Evolutionary conservation across 1,140 invertebrate genomes (phyloP).

Genomic region (Gonatopus flavifemur): DNA sequence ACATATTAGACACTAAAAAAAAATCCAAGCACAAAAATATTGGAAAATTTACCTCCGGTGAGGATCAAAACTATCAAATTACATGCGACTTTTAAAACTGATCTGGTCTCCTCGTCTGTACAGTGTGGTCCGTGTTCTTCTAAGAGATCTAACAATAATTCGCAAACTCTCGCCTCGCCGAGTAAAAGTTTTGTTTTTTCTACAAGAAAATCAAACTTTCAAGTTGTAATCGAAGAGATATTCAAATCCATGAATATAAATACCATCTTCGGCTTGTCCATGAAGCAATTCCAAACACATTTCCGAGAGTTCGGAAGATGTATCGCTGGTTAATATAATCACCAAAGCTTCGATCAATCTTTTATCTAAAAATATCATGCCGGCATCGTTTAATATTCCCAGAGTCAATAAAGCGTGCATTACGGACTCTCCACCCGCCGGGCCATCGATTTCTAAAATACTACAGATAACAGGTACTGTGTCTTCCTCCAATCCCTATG

Average conservation of each 20-base stretch:
- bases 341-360: constrained; percentile 40
- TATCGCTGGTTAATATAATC: constrained; percentile 35
- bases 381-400: constrained; percentile 72
- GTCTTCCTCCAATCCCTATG: constrained; percentile 65
- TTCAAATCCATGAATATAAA: constrained; percentile 11
- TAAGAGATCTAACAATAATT: constrained; percentile 72
- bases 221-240: neutral
- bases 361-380: constrained; percentile 47
- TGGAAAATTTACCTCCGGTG: constrained; percentile 71
- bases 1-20: no score
- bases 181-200: constrained; percentile 76
- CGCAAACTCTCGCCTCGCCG: constrained; percentile 73
- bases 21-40: constrained; percentile 11
- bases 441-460: constrained; percentile 57
- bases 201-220: constrained; percentile 50
- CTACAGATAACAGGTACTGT: constrained; percentile 65
- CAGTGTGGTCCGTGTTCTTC: constrained; percentile 67
- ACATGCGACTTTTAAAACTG: constrained; percentile 79
- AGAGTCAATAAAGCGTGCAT: constrained; percentile 72
- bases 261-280: constrained; percentile 74
- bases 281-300: constrained; percentile 76
- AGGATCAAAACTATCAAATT: constrained; percentile 82
- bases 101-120: constrained; percentile 70
- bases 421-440: constrained; percentile 59
- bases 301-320: constrained; percentile 67